Conservation (phyloP, 2,797 vertebrate species). For the Stomatorhinus walkeri region DNA sequence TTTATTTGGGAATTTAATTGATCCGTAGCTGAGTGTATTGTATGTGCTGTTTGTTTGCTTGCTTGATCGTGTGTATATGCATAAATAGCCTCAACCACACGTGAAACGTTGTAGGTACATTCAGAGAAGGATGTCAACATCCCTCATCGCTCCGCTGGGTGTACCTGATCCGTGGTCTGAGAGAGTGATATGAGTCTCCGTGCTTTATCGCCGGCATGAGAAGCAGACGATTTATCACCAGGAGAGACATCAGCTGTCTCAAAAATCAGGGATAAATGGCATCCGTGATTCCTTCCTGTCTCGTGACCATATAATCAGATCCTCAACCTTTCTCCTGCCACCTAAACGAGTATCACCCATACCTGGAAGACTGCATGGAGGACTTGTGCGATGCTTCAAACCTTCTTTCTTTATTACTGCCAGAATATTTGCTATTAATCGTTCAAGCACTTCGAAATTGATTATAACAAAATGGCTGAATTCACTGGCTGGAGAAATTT, state of each 20-base stretch:
- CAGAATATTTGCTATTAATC: constrained; percentile 15
- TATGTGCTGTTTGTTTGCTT: not conserved
- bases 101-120: not conserved
- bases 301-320: constrained; percentile 2
- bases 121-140: constrained; percentile 23
- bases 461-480: constrained; percentile 7
- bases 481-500: not conserved
- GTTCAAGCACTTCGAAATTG: constrained; percentile 10
- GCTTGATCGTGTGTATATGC: not conserved
- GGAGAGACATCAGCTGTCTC: constrained; percentile 4
- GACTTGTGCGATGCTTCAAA: not conserved
- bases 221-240: constrained; percentile 31
- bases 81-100: not conserved
- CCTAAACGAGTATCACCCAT: not conserved
- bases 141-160: constrained; percentile 40
- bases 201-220: constrained; percentile 27
- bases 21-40: not conserved
- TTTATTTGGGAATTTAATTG: constrained; percentile 8
- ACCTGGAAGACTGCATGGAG: constrained; percentile 3
- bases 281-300: constrained; percentile 5
- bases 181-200: constrained; percentile 30
- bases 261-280: constrained; percentile 11
- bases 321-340: not conserved
- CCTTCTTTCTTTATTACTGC: not conserved
- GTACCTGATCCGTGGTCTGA: constrained; percentile 27